A percentile compares a stretch with the other conserved stretches of the same genome.
Conservation (phyloP, 1,140 invertebrate genomes). For the Pectinophora gossypiella region DNA sequence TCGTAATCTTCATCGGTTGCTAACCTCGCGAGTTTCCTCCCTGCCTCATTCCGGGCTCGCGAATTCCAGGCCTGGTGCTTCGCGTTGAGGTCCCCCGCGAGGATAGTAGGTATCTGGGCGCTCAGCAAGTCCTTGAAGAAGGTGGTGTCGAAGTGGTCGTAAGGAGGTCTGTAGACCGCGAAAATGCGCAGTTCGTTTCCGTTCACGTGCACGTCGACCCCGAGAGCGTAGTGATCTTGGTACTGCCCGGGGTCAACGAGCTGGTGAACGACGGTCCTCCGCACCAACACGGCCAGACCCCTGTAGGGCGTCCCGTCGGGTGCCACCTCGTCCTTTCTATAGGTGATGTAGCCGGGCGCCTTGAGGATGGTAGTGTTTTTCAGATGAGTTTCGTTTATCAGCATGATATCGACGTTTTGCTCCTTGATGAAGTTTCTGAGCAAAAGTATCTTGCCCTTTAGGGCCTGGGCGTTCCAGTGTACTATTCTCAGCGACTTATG, state of each 20-base stretch:
- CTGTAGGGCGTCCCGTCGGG: not conserved
- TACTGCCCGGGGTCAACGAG: not conserved
- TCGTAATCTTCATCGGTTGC: slow-evolving; percentile 10
- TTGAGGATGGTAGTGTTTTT: not conserved
- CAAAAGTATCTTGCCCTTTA: not conserved
- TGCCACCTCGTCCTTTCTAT: not conserved
- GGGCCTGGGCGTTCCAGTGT: not conserved
- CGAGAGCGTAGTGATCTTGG: not conserved
- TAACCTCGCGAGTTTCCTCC: not conserved
- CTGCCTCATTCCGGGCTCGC: too few species aligned
- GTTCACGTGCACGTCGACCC: not conserved
- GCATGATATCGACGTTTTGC: not conserved
- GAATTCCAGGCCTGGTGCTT: slow-evolving; percentile 28
- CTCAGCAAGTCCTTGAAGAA: slow-evolving; percentile 14
- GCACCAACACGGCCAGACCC: not conserved
- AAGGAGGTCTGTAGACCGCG: not conserved
- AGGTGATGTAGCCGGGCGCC: not conserved
- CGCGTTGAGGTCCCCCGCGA: slow-evolving; percentile 22
- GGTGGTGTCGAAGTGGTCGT: not conserved
- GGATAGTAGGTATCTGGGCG: slow-evolving; percentile 6
- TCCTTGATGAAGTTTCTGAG: not conserved
- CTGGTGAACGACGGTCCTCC: not conserved
- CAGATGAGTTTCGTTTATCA: not conserved
- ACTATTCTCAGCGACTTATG: not conserved
- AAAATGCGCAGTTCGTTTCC: not conserved